Conservation (phyloP, 1,140 invertebrate genomes). For the Magallana ariakensis region DNA sequence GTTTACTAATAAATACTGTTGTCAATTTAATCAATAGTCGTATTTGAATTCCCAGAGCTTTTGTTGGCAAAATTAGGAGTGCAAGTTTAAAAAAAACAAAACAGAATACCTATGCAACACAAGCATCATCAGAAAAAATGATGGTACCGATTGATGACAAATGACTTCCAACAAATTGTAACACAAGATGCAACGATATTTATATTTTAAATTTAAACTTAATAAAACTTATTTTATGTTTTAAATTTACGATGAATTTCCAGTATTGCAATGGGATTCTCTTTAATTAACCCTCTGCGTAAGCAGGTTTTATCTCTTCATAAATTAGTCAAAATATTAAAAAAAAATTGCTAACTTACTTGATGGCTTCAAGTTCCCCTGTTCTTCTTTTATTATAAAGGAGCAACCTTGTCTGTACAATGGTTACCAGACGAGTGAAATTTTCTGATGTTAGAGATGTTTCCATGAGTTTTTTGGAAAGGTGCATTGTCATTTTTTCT, state of each 20-base stretch:
- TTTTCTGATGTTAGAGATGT: slow-evolving; percentile 47
- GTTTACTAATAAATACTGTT: slow-evolving; percentile 17
- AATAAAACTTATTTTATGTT: slow-evolving; percentile 12
- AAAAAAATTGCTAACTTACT: slow-evolving; percentile 46
- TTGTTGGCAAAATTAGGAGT: slow-evolving; percentile 9
- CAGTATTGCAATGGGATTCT: slow-evolving; percentile 15
- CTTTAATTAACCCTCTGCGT: slow-evolving; percentile 15
- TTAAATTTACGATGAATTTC: slow-evolving; percentile 17
- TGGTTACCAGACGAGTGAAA: slow-evolving; percentile 35
- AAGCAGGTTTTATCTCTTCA: slow-evolving; percentile 3
- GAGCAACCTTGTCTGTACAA: slow-evolving; percentile 52
- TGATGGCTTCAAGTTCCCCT: slow-evolving; percentile 47
- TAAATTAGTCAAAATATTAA: slow-evolving; percentile 9
- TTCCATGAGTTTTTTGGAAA: slow-evolving; percentile 37
- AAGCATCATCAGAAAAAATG: slow-evolving; percentile 16
- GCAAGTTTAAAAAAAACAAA: not conserved
- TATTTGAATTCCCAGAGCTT: slow-evolving; percentile 13
- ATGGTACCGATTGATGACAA: slow-evolving; percentile 10
- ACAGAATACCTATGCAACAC: slow-evolving; percentile 9
- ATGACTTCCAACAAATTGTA: slow-evolving; percentile 16
- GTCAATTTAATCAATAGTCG: slow-evolving; percentile 11
- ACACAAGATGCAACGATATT: slow-evolving; percentile 15
- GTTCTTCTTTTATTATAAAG: slow-evolving; percentile 48
- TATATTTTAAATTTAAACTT: slow-evolving; percentile 18
- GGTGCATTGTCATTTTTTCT: slow-evolving; percentile 39